These are phyloP conservation scores for Chaetodon trifasciatus DNA, from an alignment of 2,797 vertebrate genomes.

Conservation along the genomic window DNA sequence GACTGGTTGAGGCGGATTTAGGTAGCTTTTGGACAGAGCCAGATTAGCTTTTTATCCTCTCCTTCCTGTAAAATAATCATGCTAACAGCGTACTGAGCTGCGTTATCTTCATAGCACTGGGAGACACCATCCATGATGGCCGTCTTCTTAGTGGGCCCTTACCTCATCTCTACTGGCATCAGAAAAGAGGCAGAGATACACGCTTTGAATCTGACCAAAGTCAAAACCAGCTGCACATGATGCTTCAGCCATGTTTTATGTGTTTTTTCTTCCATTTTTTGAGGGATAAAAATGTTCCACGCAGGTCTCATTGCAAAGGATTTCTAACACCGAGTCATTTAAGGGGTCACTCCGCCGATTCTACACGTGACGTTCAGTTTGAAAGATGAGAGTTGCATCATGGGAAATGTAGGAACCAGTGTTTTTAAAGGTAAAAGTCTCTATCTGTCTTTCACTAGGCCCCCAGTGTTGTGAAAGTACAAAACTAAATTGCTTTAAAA, in stretches of 20 bases:
- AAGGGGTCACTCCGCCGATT: neutral
- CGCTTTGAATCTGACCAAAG: neutral
- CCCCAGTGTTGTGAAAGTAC: neutral
- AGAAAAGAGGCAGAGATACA: neutral
- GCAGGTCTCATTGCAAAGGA: neutral
- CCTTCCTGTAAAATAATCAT: no score
- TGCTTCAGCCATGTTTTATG: neutral
- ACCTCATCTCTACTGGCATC: neutral
- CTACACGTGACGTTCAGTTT: neutral
- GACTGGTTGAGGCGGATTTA: no score
- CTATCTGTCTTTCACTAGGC: neutral
- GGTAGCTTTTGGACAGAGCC: no score
- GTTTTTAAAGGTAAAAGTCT: neutral
- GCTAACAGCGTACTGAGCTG: neutral
- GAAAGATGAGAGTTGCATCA: constrained; percentile 17
- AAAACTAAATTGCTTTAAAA: neutral
- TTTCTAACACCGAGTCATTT: neutral
- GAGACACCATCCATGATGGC: neutral
- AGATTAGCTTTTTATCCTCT: no score
- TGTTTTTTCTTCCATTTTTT: neutral
- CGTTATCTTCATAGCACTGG: neutral
- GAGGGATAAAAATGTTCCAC: neutral
- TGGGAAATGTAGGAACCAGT: constrained; percentile 13
- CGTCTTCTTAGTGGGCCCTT: neutral
- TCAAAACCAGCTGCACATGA: constrained; percentile 11